Evolutionary conservation across 1,140 invertebrate genomes (phyloP).

Genomic region (Drosophila insularis): DNA sequence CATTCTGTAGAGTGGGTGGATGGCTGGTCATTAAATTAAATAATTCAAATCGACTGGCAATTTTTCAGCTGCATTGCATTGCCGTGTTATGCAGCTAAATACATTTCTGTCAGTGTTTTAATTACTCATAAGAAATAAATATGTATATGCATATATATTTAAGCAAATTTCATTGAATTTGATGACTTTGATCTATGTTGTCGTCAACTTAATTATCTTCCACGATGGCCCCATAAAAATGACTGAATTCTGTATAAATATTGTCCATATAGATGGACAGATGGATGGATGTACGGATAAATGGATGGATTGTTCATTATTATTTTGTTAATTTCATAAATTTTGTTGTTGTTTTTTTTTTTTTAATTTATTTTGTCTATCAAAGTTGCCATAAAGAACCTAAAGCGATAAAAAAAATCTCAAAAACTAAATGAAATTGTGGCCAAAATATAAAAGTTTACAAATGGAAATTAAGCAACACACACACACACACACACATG

Average conservation of each 20-base stretch:
- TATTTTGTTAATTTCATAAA: constrained; percentile 17
- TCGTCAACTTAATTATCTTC: constrained; percentile 46
- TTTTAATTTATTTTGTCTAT: constrained; percentile 59
- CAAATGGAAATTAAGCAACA: constrained; percentile 31
- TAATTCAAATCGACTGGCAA: too few species aligned
- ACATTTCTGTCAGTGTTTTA: too few species aligned
- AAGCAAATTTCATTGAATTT: neutral
- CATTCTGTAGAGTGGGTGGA: too few species aligned
- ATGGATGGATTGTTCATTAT: neutral
- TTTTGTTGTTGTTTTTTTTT: constrained; percentile 15
- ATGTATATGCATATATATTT: neutral
- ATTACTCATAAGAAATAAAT: too few species aligned
- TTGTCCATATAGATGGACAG: neutral
- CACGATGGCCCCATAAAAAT: constrained; percentile 8
- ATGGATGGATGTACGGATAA: neutral
- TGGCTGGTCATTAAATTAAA: too few species aligned
- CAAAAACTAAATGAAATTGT: constrained; percentile 41
- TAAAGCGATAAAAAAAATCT: constrained; percentile 17
- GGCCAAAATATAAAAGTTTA: constrained; percentile 31
- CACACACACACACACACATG: neutral
- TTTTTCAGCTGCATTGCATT: too few species aligned
- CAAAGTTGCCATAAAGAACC: constrained; percentile 49
- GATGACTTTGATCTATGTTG: constrained; percentile 28
- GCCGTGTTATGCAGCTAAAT: too few species aligned
- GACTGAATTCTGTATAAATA: constrained; percentile 3